Evolutionary conservation across 1,140 invertebrate genomes (phyloP), one percentile per base, ranked within the genome.

Genomic region (Cheumatopsyche charites): DNA sequence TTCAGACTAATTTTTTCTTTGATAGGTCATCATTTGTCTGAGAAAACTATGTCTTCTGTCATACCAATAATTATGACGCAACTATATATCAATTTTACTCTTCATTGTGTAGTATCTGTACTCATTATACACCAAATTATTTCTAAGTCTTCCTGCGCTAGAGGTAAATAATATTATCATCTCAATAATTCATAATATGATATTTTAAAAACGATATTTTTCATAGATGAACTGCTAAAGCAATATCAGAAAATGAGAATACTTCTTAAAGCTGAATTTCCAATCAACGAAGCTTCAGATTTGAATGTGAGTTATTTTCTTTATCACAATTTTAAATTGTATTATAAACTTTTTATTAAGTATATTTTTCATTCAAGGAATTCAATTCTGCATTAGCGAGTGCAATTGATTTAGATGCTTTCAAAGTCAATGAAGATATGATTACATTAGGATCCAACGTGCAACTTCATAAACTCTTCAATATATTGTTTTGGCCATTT

Each of bases 71-170:
- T 92, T 42, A 89, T 90, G 77, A 77, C 92, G 26, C 88, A 91
- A 76, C 81, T 91, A 71, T 92, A 93, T 78, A 84, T 90, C 12
- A 93, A 93, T 84, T 90, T 90, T 1, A 83, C 86, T 26, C 81
- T 92, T 52, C 88, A 90, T 77, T 90, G 88, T 81, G 73, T 92
- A 12, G 82, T 87, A 12, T 85, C 88, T 70, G 83, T 87, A 1
- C 86, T 89, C 0, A 80, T 91, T 41, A 77, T 89, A n/a, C 81
- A 84, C 23, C 73, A 85, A 17, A 77, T 85, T 0, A 79, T 83
- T 2, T 74, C 77, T 15, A 78, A 81, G 62, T 73, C 58, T 6
- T 47, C 49, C 36, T 63, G 42, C 17, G 52, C 0, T 29, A 68
- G 45, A 61, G 70, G 73, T 70, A 49, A 68, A 62, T 70, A n/a